Evolutionary conservation across 2,797 vertebrate species (phyloP), one percentile per base, ranked within the genome.

Genomic region (Myotis pilosus): DNA sequence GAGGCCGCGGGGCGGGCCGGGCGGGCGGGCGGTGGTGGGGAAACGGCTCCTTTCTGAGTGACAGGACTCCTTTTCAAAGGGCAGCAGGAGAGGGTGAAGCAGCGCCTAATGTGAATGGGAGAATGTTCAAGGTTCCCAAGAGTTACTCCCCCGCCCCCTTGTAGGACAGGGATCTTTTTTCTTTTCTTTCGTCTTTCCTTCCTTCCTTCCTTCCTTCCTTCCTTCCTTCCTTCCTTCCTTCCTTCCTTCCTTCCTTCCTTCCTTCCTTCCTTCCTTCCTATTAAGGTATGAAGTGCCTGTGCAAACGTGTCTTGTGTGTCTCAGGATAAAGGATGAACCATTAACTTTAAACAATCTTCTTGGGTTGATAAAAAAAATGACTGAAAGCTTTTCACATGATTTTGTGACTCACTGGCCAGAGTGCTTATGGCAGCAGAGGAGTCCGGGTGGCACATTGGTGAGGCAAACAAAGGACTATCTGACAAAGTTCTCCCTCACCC

Each of bases 21-120:
- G 94, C 87, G 85, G 92, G 41, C 80, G 94, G 91, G 96, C 92
- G 95, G 97, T 89, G 96, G 97, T 92, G 94, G 96, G 97, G 97
- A n/a, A 98, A 98, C 87, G 94, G 97, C 98, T 98, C 98, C 97
- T 97, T 97, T 97, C 98, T 98, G 98, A 99, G 98, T 98, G 98
- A 99, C 98, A 99, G 98, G 98, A 98, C 97, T 98, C 92, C 97
- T 98, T 98, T 98, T 98, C 97, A 98, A 98, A 99, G 98, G 98
- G 98, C 97, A 98, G 96, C 97, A 96, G 97, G 88, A 25, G 60
- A 44, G 12, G 33, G 5, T n/a, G 3, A 17, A 10, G 44, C 98
- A 96, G 96, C 97, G 98, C 98, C 98, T 98, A 97, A 97, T 98
- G 98, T 95, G 97, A 98, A 98, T 97, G 96, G 94, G 93, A 96